These are phyloP conservation scores for Tortrix viridana DNA, from an alignment of 2,888 invertebrate species.

Conservation along the genomic window DNA sequence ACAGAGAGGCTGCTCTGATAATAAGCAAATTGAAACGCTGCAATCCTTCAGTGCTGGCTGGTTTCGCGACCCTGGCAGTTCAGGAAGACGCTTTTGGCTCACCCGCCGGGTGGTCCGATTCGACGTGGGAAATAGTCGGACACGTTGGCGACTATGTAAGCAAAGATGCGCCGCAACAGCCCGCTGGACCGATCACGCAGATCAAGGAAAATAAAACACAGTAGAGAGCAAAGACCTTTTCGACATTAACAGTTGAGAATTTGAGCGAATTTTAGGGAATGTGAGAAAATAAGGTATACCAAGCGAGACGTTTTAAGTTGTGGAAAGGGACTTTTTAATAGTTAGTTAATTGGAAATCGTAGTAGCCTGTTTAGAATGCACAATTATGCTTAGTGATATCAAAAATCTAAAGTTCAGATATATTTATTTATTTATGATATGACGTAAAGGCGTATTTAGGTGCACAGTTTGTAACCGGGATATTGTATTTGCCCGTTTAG, in stretches of 20 bases:
- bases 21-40: constrained; percentile 78
- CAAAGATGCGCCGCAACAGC: constrained; percentile 36
- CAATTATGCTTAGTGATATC: too few species aligned
- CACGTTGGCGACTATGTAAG: constrained; percentile 67
- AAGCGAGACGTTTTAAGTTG: too few species aligned
- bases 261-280: too few species aligned
- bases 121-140: constrained; percentile 64
- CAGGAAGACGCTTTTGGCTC: constrained; percentile 73
- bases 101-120: constrained; percentile 66
- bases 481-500: too few species aligned
- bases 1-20: constrained; percentile 72
- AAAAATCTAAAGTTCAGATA: too few species aligned
- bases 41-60: constrained; percentile 65
- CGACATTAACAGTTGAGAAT: not conserved
- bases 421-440: too few species aligned
- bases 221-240: not conserved
- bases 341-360: too few species aligned
- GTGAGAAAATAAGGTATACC: too few species aligned
- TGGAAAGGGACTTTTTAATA: too few species aligned
- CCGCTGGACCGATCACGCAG: not conserved
- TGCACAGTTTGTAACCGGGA: too few species aligned
- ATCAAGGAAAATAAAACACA: not conserved
- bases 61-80: constrained; percentile 75
- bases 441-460: too few species aligned
- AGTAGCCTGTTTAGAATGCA: too few species aligned